These are phyloP conservation scores for Petrocephalus zakoni DNA, from an alignment of 2,113 vertebrate genomes.

Conservation along the genomic window DNA sequence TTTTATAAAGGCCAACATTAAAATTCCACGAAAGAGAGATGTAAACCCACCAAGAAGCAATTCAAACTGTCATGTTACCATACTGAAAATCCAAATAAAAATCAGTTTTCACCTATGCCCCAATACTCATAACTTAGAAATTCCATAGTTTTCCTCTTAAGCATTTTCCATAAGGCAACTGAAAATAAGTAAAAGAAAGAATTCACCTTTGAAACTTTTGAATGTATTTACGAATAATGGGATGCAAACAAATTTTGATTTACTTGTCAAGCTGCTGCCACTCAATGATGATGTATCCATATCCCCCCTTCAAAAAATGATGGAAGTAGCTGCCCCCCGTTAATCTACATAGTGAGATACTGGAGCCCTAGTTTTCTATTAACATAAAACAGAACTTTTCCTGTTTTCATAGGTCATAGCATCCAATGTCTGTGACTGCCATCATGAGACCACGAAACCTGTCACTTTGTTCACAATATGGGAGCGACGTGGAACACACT, in stretches of 20 bases:
- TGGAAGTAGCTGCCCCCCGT: neutral
- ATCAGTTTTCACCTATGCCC: neutral
- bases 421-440: neutral
- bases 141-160: neutral
- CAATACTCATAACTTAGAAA: neutral
- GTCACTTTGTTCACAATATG: constrained; percentile 73
- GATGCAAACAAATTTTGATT: neutral
- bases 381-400: neutral
- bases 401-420: neutral
- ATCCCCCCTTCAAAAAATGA: neutral
- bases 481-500: constrained; percentile 73
- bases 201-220: neutral
- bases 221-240: neutral
- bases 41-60: neutral
- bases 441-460: constrained; percentile 67
- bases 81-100: neutral
- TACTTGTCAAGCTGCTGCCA: neutral
- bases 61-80: neutral
- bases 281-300: neutral
- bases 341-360: neutral
- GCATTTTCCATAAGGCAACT: neutral
- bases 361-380: neutral
- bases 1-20: neutral
- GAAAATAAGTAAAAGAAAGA: neutral
- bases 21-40: neutral